Evolutionary conservation across 1,140 invertebrate genomes (phyloP), one percentile per base, ranked within the genome.

Genomic region (Lutraria rhynchaena): DNA sequence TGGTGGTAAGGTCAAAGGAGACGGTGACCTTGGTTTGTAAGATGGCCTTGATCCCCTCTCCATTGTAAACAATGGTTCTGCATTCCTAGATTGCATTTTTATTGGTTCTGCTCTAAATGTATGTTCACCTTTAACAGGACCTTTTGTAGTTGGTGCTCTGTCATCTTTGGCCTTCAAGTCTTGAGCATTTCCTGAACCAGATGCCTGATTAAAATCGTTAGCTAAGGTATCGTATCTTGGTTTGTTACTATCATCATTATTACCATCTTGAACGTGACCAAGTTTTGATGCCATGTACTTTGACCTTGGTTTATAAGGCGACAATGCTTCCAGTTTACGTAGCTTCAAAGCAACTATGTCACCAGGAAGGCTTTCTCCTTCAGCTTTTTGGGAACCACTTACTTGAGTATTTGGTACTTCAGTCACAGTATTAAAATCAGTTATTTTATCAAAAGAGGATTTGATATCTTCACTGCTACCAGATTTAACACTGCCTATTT

Each of bases 51-150:
- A 44, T 31, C 58, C 73, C 17, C n/a, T 33, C 57, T 61, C 37
- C n/a, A 67, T 4, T 11, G 22, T 61, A 67, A 41, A 41, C 15
- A 7, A 5, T 7, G 37, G 37, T n/a, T n/a, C n/a, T n/a, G n/a
- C n/a, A n/a, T n/a, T n/a, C n/a, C n/a, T n/a, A n/a, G n/a, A n/a
- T 41, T 41, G 37, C 15, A 63, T 15, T 63, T 35, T 35, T 29
- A 22, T 29, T 37, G 22, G 13, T 17, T 24, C 19, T 3, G n/a
- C 29, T 61, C 73, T 55, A 46, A 75, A 24, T 33, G 73, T 44
- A 29, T 80, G 76, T 3, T 80, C 76, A 41, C 49, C 76, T 41
- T 80, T 80, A 27, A 80, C 31, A 70, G 76, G 76, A 44, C 63
- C 63, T 57, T 33, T 80, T 17, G 17, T 35, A n/a, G 51, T 33